Conservation (phyloP, 1,140 invertebrate species). For the Belonocnema kinseyi region DNA sequence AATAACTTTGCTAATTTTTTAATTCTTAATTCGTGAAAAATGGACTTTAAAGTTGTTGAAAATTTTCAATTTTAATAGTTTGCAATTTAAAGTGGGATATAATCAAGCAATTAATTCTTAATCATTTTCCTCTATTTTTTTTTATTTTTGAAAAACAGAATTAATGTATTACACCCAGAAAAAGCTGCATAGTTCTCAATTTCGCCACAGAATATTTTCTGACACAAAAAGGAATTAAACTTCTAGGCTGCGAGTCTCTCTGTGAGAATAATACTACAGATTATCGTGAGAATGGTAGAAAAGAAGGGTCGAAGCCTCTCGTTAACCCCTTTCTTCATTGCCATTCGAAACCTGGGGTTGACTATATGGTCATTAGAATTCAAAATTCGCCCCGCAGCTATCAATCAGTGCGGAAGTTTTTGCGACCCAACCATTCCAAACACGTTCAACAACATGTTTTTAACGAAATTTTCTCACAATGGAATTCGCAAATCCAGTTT, state of each 20-base stretch:
- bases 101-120: no score
- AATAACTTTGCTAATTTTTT: no score
- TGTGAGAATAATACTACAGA: conserved; percentile 14
- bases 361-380: conserved; percentile 21
- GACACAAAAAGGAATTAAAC: background rate
- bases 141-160: no score
- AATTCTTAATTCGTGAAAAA: no score
- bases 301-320: conserved; percentile 1
- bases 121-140: no score
- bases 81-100: no score
- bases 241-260: conserved; percentile 5
- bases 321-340: conserved; percentile 29
- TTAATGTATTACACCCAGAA: no score
- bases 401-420: background rate
- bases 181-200: no score
- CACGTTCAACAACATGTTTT: background rate
- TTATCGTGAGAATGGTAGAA: conserved; percentile 24
- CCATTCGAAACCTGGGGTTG: conserved; percentile 6
- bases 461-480: background rate
- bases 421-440: background rate
- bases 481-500: background rate
- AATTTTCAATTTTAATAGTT: no score
- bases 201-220: no score
- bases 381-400: conserved; percentile 3
- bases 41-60: no score